Evolutionary conservation across 2,113 vertebrate genomes (phyloP).

Genomic region (Pangasianodon hypophthalmus): DNA sequence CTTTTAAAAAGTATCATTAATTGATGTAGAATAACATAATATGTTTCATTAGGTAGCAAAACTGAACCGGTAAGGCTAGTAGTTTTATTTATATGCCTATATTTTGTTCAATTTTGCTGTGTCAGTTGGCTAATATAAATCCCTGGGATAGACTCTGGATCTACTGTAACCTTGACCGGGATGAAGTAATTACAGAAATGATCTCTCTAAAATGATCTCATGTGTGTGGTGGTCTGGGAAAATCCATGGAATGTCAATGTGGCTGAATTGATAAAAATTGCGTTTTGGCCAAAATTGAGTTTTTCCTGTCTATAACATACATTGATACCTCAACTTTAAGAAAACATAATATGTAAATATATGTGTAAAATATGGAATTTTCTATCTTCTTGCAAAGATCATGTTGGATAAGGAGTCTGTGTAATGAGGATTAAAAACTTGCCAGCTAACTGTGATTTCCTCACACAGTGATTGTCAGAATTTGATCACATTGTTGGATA

Average conservation of each 20-base stretch:
- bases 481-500: not conserved
- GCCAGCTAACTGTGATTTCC: not conserved
- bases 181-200: not conserved
- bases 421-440: not conserved
- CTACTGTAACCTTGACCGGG: too few relatives aligned
- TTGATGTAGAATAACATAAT: not conserved
- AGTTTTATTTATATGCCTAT: not conserved
- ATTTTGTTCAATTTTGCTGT: not conserved
- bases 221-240: too few relatives aligned
- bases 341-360: not conserved
- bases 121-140: not conserved
- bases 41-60: not conserved
- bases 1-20: not conserved
- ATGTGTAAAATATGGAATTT: not conserved
- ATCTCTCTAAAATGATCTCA: too few relatives aligned
- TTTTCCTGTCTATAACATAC: not conserved
- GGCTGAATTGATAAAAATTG: too few relatives aligned
- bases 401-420: not conserved
- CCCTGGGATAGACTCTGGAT: not conserved
- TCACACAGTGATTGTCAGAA: not conserved
- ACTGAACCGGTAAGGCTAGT: not conserved
- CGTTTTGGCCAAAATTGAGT: not conserved
- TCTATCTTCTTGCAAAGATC: not conserved
- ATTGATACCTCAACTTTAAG: not conserved
- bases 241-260: not conserved